Evolutionary conservation across 1,140 invertebrate species (phyloP).

Genomic region (Myzus persicae): DNA sequence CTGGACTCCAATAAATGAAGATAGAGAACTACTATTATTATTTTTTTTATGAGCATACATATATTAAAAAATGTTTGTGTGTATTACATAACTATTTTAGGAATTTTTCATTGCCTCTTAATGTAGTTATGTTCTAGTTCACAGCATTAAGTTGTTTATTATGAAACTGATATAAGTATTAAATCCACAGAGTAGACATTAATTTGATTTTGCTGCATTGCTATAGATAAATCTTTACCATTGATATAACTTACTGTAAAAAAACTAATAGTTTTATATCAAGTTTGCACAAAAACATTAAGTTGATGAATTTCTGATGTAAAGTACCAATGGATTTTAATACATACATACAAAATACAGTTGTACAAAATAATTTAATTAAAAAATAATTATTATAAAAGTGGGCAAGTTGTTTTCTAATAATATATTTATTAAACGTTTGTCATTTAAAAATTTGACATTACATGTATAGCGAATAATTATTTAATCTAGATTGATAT

Average conservation of each 20-base stretch:
- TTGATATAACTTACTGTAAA: not conserved
- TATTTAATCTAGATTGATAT: not conserved
- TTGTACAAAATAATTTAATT: not conserved
- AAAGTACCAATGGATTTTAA: not conserved
- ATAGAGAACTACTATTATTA: no score
- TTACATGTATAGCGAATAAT: not conserved
- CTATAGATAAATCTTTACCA: not conserved
- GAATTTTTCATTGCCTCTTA: not conserved
- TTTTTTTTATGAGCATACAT: not conserved
- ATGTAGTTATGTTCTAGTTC: not conserved
- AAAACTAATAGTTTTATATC: no score
- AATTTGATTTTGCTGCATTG: not conserved
- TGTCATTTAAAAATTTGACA: not conserved
- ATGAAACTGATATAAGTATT: not conserved
- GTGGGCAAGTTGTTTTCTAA: not conserved
- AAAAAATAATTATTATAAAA: slow-evolving; percentile 15
- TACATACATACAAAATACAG: not conserved
- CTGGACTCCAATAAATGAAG: no score
- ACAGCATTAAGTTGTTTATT: not conserved
- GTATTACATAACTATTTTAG: not conserved
- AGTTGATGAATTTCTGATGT: not conserved
- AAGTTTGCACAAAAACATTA: not conserved
- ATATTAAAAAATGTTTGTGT: not conserved
- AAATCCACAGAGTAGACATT: not conserved
- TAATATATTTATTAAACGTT: not conserved